A percentile compares a stretch with the other conserved stretches of the same genome.
Conservation (phyloP, 1,140 invertebrate genomes). For the Sinella curviseta region DNA sequence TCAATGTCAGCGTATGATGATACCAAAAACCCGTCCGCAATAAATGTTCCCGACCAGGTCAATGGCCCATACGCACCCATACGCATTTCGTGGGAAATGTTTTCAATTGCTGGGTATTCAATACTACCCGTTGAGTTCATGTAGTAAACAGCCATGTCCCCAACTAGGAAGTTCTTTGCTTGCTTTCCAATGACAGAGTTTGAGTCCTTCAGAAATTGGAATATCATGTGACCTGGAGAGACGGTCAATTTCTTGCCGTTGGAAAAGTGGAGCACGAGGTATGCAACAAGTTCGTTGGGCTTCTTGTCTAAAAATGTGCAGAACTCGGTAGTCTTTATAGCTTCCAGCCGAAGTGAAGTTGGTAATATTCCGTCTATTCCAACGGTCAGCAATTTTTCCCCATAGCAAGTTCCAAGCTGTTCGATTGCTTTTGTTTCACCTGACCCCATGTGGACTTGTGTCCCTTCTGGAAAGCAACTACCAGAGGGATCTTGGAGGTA, state of each 20-base stretch:
- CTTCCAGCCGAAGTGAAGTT: no score
- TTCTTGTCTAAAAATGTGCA: neutral
- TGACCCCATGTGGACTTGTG: neutral
- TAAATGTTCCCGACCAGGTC: neutral
- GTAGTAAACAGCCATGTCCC: neutral
- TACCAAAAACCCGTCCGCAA: constrained; percentile 6
- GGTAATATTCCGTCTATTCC: no score
- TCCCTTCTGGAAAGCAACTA: neutral
- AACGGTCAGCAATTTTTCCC: no score
- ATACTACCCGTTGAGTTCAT: neutral
- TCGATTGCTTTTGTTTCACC: neutral
- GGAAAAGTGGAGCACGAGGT: neutral
- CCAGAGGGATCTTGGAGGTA: neutral
- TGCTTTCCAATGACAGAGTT: neutral
- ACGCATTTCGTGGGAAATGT: neutral
- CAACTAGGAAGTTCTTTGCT: neutral
- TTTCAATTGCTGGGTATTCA: neutral
- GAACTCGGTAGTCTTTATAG: neutral
- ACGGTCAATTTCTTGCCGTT: neutral
- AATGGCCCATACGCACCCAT: neutral
- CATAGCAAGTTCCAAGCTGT: no score
- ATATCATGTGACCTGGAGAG: neutral
- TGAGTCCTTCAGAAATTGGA: neutral
- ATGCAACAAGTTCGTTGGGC: neutral
- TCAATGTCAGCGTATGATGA: neutral